These are phyloP conservation scores for Scomber colias DNA, from an alignment of 2,113 vertebrate genomes.

Conservation along the genomic window DNA sequence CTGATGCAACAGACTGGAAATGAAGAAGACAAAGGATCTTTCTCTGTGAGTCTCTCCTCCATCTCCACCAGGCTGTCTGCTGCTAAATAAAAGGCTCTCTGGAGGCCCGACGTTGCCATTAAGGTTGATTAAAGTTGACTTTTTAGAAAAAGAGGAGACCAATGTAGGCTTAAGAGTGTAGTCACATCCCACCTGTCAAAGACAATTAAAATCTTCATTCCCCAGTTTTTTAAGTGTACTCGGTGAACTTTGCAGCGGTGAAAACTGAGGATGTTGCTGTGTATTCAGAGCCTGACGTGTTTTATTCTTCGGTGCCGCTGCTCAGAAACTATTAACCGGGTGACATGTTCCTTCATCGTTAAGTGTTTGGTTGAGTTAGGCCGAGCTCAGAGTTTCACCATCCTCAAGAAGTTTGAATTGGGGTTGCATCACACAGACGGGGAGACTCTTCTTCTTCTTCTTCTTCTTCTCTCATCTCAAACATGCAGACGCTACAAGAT, in stretches of 20 bases:
- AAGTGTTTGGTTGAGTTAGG: no score
- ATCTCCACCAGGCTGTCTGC: background rate
- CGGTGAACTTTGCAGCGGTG: background rate
- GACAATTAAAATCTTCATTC: background rate
- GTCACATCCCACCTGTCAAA: constrained; percentile 13
- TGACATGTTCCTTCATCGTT: no score
- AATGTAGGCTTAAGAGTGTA: constrained; percentile 7
- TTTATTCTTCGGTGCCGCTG: no score
- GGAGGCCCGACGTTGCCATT: constrained; percentile 7
- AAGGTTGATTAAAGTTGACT: constrained; percentile 33
- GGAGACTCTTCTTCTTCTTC: no score
- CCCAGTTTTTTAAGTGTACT: background rate
- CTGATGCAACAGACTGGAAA: constrained; percentile 68
- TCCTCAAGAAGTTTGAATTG: no score
- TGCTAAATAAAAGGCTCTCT: constrained; percentile 11
- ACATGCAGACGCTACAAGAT: no score
- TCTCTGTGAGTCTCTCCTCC: background rate
- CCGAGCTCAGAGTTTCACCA: no score
- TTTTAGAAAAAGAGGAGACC: constrained; percentile 7
- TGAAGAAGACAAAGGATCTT: constrained; percentile 28
- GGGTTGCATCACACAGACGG: no score
- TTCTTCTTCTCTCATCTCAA: no score
- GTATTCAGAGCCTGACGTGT: no score
- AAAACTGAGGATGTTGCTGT: no score
- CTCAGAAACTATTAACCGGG: no score